A percentile compares a stretch with the other conserved stretches of the same genome.
phyloP scores from a whole-genome alignment of 92 coral and sea anemone genomes.

The Porites divaricata region DNA sequence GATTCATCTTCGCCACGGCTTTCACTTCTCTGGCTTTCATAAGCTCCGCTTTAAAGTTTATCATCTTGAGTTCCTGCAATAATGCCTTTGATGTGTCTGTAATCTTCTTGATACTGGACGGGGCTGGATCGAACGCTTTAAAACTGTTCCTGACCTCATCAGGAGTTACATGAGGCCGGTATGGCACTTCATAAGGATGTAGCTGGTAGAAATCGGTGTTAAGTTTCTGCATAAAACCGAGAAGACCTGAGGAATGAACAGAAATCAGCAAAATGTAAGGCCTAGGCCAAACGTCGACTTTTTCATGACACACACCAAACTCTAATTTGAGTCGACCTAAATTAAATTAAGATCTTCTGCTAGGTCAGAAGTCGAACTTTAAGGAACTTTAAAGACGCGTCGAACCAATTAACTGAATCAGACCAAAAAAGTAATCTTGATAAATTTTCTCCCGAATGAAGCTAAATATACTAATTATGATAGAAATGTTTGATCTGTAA shows the following conservation, averaged over 20 bases:
- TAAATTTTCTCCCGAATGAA: too few species aligned
- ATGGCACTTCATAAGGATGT: slow-evolving; percentile 70
- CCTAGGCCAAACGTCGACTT: too few species aligned
- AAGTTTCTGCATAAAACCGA: slow-evolving; percentile 61
- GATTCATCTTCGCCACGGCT: slow-evolving; percentile 65
- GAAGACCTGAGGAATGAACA: slow-evolving; percentile 53
- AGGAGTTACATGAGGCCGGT: slow-evolving; percentile 51
- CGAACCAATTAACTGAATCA: too few species aligned
- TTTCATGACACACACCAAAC: too few species aligned
- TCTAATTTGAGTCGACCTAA: too few species aligned
- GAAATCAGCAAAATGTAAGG: neutral
- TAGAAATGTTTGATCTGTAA: too few species aligned
- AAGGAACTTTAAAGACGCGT: too few species aligned
- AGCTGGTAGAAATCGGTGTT: slow-evolving; percentile 57
- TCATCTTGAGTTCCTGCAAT: slow-evolving; percentile 48
- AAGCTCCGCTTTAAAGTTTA: slow-evolving; percentile 44
- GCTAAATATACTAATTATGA: too few species aligned
- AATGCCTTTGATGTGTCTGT: slow-evolving; percentile 73
- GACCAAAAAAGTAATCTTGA: too few species aligned
- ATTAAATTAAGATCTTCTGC: too few species aligned
- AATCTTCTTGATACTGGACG: slow-evolving; percentile 61
- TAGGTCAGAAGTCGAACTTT: too few species aligned
- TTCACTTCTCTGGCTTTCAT: slow-evolving; percentile 85
- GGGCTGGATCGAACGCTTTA: slow-evolving; percentile 77
- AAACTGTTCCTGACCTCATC: slow-evolving; percentile 56